Conservation (phyloP, 2,797 vertebrate species). For the Alcedo quadribrachys region DNA sequence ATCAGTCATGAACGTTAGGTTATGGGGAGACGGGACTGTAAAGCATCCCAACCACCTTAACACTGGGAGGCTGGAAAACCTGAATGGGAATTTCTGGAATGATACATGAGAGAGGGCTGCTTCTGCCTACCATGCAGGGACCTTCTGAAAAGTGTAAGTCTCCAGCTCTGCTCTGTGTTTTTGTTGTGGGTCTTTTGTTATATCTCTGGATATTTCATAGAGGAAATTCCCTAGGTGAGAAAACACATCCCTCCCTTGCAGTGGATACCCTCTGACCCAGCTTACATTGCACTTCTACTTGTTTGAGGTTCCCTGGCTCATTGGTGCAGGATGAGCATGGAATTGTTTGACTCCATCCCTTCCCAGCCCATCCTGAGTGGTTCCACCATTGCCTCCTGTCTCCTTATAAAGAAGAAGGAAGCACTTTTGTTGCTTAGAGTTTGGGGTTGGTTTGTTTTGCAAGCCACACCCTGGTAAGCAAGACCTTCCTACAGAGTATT, state of each 20-base stretch:
- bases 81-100: neutral
- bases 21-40: neutral
- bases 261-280: fast-evolving
- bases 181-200: neutral
- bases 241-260: neutral
- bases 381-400: neutral
- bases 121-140: neutral
- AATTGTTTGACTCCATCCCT: neutral
- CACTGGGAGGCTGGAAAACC: neutral
- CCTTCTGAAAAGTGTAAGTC: neutral
- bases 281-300: neutral
- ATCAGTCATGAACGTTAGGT: fast-evolving
- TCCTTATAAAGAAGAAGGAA: neutral
- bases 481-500: neutral
- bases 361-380: neutral
- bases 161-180: neutral
- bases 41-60: neutral
- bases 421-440: neutral
- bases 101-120: fast-evolving
- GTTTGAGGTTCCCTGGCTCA: neutral
- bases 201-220: neutral
- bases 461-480: conserved; percentile 17
- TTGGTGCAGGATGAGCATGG: neutral
- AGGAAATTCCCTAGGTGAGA: neutral
- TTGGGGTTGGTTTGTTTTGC: neutral